Base-by-base conservation (phyloP, 1,140 invertebrate species). In the Glomeris maerens region DNA sequence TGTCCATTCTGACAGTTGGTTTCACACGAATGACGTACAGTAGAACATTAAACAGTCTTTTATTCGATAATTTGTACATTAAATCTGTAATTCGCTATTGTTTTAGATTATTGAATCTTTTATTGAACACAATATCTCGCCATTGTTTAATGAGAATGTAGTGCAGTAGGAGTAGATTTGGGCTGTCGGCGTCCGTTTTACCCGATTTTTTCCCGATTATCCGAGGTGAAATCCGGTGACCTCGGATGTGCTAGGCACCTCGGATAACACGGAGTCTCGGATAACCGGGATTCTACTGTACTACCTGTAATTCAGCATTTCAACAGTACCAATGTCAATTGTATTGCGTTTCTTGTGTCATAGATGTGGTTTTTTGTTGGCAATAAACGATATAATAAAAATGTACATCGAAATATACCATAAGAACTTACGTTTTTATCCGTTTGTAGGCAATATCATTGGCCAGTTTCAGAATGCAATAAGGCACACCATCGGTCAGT, bases 381-480 rank as follows among this genome's bases (percentile, higher is more conserved):
- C 63, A 62, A 50, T 64, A 72, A 3, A 61, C 20, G 65, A 62
- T 23, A 58, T 61, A 27, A 66, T 53, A 21, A 55, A 48, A n/a
- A 52, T 49, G 23, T 49, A 36, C 10, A 36, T 17, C 10, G 17
- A 36, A 36, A 36, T 10, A 10, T 17, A 10, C 31, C 10, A 36
- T 10, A 36, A 36, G 17, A 36, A 36, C 31, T 36, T 60, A 72
- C 67, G 53, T 61, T 59, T 72, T 72, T 3, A 73, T 55, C 55
- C 72, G 53, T 53, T 65, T 66, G 53, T 73, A 72, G 17, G 72
- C 72, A 1, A 74, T 66, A 63, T 73, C 68, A 60, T 74, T 74
- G 10, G 70, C 66, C 17, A 74, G 53, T 58, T 72, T 72, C 4
- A 68, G 61, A 10, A 74, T 46, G 45, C 62, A 62, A 50, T 64